Percentiles rank a stretch among this genome's conserved stretches.
These are phyloP conservation scores for Odontocerum albicorne DNA, from an alignment of 2,888 invertebrate genomes.

Conservation along the genomic window DNA sequence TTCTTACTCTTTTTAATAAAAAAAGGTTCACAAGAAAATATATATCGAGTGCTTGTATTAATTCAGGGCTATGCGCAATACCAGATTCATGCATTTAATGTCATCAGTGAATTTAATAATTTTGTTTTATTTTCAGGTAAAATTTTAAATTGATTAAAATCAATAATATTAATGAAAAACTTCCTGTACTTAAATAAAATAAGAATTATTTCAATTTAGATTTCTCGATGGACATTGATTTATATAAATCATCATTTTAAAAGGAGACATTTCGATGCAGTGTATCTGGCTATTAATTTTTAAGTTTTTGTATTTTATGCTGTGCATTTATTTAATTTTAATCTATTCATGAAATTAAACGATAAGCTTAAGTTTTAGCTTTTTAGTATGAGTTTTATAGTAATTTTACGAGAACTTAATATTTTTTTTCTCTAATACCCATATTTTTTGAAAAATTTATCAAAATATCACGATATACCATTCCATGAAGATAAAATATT, in stretches of 20 bases:
- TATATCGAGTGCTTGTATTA: no score
- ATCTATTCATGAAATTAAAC: slow-evolving; percentile 6
- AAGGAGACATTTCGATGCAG: slow-evolving; percentile 20
- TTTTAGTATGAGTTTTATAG: background rate
- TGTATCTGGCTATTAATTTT: slow-evolving; percentile 24
- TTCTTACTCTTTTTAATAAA: no score
- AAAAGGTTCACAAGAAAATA: no score
- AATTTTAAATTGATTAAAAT: no score
- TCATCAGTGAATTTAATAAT: background rate
- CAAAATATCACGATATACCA: no score
- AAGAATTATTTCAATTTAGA: no score
- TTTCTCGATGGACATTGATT: background rate
- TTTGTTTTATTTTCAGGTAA: no score
- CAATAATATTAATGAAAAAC: no score
- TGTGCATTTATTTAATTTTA: slow-evolving; percentile 27
- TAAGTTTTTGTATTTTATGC: slow-evolving; percentile 13
- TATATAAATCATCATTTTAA: background rate
- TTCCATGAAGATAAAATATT: no score
- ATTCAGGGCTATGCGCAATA: slow-evolving; percentile 29
- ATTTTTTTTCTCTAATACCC: no score
- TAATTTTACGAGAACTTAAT: background rate
- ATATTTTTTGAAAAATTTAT: no score
- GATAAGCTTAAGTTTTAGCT: slow-evolving; percentile 12
- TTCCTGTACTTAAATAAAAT: slow-evolving; percentile 15
- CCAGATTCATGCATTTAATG: slow-evolving; percentile 28